Evolutionary conservation across 2,113 vertebrate species (phyloP), one percentile per base, ranked within the genome.

Genomic region (Alosa alosa): DNA sequence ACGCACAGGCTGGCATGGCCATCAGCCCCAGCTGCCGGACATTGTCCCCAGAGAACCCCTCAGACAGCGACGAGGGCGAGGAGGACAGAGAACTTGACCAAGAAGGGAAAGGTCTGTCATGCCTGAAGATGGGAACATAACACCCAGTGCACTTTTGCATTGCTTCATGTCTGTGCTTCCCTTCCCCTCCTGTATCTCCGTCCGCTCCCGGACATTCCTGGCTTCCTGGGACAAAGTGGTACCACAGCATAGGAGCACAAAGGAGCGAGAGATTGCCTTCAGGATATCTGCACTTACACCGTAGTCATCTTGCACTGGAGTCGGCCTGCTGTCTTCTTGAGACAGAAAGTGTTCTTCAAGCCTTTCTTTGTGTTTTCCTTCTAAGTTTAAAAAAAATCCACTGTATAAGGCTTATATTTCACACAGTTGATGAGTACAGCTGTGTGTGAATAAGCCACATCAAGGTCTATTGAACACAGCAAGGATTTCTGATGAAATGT

Each of bases 221-320:
- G 47, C 84, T 90, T 91, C 83, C 18, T 52, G 13, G 9, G 85
- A 89, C 84, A 86, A 68, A 83, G 86, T 86, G 81, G 84, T 83
- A 83, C 85, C 82, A n/a, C 44, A 68, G 41, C 52, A 68, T 46
- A 39, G 75, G 78, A 82, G 86, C 46, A 39, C n/a, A 81, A 81
- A 68, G 72, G 85, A 83, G 22, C 81, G 50, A 81, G 68, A n/a
- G 83, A 45, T 85, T 75, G 57, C 83, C 82, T 90, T 88, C 83
- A 83, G 78, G 82, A 85, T 84, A 87, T 87, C 89, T 91, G 89
- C 88, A 89, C 91, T 88, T 84, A 91, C 87, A 90, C 87, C 88
- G 90, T 87, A 89, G 92, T 92, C 88, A 90, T 87, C 86, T 92
- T 94, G 92, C 93, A 94, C 93, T 93, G 93, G 91, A 93, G 90